Conservation (phyloP, 2,113 vertebrate species). For the Gallinago paraguaiae region DNA sequence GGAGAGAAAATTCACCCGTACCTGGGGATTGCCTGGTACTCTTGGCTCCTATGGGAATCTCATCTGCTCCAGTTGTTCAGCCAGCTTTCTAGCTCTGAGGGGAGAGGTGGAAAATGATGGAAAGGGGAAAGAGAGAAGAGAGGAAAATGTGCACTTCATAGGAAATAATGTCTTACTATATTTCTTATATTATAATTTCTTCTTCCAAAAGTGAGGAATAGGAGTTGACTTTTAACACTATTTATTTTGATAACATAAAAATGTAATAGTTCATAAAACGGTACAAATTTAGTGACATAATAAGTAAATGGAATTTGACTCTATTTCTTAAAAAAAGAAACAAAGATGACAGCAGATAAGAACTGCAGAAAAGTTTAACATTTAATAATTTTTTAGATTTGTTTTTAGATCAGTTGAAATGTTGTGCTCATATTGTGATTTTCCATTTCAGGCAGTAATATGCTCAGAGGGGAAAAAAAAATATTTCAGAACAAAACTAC, state of each 20-base stretch:
- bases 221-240: background rate
- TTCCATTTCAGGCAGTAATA: background rate
- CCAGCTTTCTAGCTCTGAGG: accelerated
- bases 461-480: background rate
- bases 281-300: background rate
- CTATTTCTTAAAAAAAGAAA: background rate
- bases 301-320: background rate
- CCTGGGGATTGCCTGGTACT: background rate
- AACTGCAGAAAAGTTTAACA: background rate
- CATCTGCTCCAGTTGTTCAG: background rate
- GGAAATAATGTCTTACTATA: background rate
- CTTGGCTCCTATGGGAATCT: background rate
- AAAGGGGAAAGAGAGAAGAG: background rate
- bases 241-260: background rate
- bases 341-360: background rate
- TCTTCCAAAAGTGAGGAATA: background rate
- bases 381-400: background rate
- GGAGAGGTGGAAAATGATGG: background rate
- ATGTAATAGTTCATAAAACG: background rate
- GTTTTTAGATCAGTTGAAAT: background rate
- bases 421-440: background rate
- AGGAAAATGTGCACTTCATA: background rate
- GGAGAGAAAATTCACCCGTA: background rate
- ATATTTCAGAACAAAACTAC: background rate
- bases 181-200: background rate